Evolutionary conservation across 2,113 vertebrate genomes (phyloP), one percentile per base, ranked within the genome.

Genomic region (Tonatia bakeri): DNA sequence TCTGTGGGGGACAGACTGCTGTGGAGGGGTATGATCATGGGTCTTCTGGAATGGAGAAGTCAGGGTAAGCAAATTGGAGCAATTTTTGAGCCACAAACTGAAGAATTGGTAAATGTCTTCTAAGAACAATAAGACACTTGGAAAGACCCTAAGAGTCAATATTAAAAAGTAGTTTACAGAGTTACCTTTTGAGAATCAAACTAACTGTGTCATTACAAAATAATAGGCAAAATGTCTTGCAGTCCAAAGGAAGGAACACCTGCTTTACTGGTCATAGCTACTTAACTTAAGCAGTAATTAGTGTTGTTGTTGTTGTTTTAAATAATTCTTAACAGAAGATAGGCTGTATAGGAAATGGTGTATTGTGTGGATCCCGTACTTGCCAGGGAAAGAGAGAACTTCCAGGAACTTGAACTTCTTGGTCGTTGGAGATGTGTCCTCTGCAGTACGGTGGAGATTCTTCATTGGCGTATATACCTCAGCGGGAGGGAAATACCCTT

Each of bases 111-210:
- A 95, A 26, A 6, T 83, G 17, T 54, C 31, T 73, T 83, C 1
- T 40, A 50, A 64, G 38, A 91, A 36, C 65, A 85, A 43, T 1
- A 73, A 33, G 24, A 59, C 31, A 56, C 40, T 40, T 96, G n/a
- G 82, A 43, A 91, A 86, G 67, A 79, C 11, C 7, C 2, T 85
- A 67, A 80, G 65, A 47, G 17, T 70, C 31, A n/a, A 1, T 86
- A 7, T 76, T 91, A 91, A 54, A 87, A 89, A 92, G 38, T 38
- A 65, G 31, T 90, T 94, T 69, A 73, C 52, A 83, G 67, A 76
- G 64, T 81, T 84, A 40, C 3, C 83, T 92, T 96, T 90, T 59
- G 56, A 90, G 54, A 94, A 43, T 96, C 95, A 65, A 91, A 28
- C 65, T 94, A 81, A 76, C 64, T 50, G 76, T 38, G 3, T 87